Conservation (phyloP, 2,113 vertebrate genomes). For the Axis porcinus region DNA sequence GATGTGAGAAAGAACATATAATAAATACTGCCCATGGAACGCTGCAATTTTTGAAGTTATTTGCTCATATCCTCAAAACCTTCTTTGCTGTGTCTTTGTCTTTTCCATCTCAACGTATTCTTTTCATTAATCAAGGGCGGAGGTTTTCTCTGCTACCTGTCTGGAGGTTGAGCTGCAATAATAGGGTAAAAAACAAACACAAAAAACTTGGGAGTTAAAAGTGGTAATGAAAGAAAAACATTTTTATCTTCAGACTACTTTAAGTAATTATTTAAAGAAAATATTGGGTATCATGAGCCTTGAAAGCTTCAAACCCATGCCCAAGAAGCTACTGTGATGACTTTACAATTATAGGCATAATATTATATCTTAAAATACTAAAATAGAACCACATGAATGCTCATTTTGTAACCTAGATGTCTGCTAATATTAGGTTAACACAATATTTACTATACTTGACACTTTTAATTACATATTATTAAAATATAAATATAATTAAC, state of each 20-base stretch:
- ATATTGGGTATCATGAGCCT: neutral
- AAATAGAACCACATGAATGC: slow-evolving; percentile 31
- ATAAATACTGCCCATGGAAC: slow-evolving; percentile 10
- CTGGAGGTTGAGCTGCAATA: slow-evolving; percentile 39
- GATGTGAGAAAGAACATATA: neutral
- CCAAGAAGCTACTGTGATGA: slow-evolving; percentile 28
- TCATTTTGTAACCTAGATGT: slow-evolving; percentile 51
- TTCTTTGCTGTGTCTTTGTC: slow-evolving; percentile 44
- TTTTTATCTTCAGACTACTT: slow-evolving; percentile 23
- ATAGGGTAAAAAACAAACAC: slow-evolving; percentile 27
- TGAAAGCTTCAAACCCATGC: neutral
- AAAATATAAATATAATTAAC: slow-evolving; percentile 58
- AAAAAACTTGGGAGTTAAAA: slow-evolving; percentile 35
- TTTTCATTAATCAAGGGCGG: slow-evolving; percentile 35
- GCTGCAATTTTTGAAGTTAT: slow-evolving; percentile 35
- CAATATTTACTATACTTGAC: slow-evolving; percentile 52
- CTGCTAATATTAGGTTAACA: slow-evolving; percentile 68
- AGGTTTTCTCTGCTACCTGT: slow-evolving; percentile 42
- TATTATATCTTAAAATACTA: slow-evolving; percentile 59
- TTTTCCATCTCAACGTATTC: slow-evolving; percentile 46
- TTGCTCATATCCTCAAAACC: slow-evolving; percentile 37
- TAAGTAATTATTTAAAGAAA: slow-evolving; percentile 1
- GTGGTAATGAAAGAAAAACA: neutral
- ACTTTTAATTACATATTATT: slow-evolving; percentile 61
- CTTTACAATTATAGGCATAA: slow-evolving; percentile 44